Conservation (phyloP, 2,797 vertebrate genomes). For the Denticeps clupeoides region DNA sequence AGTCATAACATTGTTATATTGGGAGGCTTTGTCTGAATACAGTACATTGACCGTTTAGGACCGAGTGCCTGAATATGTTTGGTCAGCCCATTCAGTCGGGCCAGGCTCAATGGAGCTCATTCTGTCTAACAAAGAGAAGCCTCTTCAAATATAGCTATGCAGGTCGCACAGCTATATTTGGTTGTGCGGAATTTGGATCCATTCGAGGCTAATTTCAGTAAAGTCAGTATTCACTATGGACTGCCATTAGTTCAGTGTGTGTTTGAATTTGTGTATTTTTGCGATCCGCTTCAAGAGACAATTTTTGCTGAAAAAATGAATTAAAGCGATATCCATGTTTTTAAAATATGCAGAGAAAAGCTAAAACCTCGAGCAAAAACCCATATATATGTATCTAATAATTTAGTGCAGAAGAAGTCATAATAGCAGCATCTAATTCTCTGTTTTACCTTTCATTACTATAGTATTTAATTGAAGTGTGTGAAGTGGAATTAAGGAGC, state of each 20-base stretch:
- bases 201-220: conserved; percentile 16
- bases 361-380: too few species aligned
- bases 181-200: conserved; percentile 13
- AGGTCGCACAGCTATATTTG: conserved; percentile 9
- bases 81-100: conserved; percentile 33
- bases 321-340: too few species aligned
- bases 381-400: too few species aligned
- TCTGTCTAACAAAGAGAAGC: conserved; percentile 16
- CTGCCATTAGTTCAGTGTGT: too few species aligned
- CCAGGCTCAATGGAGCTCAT: conserved; percentile 16
- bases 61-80: conserved; percentile 37
- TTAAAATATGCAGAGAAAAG: too few species aligned
- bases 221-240: conserved; percentile 19
- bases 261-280: too few species aligned
- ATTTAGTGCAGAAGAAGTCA: too few species aligned
- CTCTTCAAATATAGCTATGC: conserved; percentile 25
- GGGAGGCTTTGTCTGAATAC: conserved; percentile 36
- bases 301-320: too few species aligned
- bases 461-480: not conserved
- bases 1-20: conserved; percentile 41
- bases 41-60: conserved; percentile 37
- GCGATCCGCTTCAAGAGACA: too few species aligned
- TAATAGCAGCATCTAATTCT: too few species aligned
- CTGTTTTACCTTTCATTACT: too few species aligned
- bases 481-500: too few species aligned